Percentiles rank a stretch among this genome's conserved stretches.
phyloP scores from a whole-genome alignment of 2,113 vertebrate genomes.

The Myiopsitta monachus region DNA sequence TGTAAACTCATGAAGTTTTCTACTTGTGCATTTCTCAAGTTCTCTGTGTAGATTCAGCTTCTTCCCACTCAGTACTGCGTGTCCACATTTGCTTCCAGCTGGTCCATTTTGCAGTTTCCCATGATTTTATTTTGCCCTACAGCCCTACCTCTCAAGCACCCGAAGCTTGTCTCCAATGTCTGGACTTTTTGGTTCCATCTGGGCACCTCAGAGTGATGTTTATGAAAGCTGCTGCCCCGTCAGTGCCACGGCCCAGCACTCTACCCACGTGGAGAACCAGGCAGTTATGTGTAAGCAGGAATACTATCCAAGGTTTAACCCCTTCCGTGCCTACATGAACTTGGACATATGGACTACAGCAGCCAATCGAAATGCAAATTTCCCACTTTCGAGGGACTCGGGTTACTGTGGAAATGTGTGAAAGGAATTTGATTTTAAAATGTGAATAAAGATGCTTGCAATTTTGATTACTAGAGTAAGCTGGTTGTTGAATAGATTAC shows the following conservation, averaged over 20 bases:
- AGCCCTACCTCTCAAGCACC: slow-evolving; percentile 96
- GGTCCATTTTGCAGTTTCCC: not conserved
- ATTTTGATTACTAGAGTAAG: slow-evolving; percentile 79
- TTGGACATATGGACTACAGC: slow-evolving; percentile 98
- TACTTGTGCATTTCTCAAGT: not conserved
- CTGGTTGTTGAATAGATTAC: slow-evolving; percentile 78
- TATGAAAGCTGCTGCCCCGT: slow-evolving; percentile 89
- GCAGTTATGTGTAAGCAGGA: slow-evolving; percentile 83
- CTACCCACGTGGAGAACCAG: slow-evolving; percentile 83
- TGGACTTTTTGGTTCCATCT: slow-evolving; percentile 97
- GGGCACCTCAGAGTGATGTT: slow-evolving; percentile 92
- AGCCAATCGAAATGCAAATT: slow-evolving; percentile 87
- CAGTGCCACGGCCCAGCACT: slow-evolving; percentile 77
- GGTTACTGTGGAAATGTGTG: slow-evolving; percentile 93
- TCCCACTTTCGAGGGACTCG: slow-evolving; percentile 92
- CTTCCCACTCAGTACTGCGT: not conserved
- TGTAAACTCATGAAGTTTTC: not conserved
- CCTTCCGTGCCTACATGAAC: slow-evolving; percentile 96
- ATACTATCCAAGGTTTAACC: slow-evolving; percentile 91
- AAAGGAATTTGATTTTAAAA: slow-evolving; percentile 72
- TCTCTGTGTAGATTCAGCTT: not conserved
- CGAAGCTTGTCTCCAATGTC: slow-evolving; percentile 98
- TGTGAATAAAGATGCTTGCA: slow-evolving; percentile 86
- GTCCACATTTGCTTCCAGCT: not conserved
- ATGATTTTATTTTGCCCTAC: slow-evolving; percentile 6